A percentile compares a stretch with the other conserved stretches of the same genome.
phyloP scores from a whole-genome alignment of 2,797 vertebrate species.

The Sebastes vulpes region DNA sequence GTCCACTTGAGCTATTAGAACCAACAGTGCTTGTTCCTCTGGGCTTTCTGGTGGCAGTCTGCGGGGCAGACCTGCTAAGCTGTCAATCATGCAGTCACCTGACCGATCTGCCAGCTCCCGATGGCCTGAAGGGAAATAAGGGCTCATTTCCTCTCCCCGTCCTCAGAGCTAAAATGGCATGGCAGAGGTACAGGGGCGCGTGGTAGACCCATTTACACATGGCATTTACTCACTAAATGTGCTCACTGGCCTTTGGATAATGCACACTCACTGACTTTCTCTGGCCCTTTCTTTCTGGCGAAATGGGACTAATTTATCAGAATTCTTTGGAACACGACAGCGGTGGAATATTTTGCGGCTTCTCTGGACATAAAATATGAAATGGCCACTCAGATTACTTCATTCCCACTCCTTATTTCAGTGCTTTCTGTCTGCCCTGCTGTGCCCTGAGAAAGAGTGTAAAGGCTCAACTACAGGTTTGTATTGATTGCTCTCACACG shows the following conservation, averaged over 20 bases:
- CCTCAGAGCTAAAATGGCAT: constrained; percentile 49
- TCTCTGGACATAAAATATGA: neutral
- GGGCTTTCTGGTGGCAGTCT: constrained; percentile 13
- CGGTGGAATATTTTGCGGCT: constrained; percentile 18
- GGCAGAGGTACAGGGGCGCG: constrained; percentile 11
- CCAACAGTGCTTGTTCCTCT: neutral
- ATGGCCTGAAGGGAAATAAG: constrained; percentile 37
- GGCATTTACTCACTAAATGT: constrained; percentile 72
- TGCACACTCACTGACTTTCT: constrained; percentile 38
- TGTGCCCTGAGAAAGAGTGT: neutral
- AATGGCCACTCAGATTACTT: constrained; percentile 15
- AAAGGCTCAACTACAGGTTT: neutral
- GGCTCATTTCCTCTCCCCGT: constrained; percentile 6
- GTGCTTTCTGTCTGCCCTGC: neutral
- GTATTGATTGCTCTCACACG: constrained; percentile 44
- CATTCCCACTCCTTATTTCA: neutral
- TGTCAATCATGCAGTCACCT: constrained; percentile 53
- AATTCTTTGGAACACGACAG: constrained; percentile 6
- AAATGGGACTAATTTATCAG: constrained; percentile 51
- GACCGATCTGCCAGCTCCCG: constrained; percentile 40
- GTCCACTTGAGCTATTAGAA: constrained; percentile 6
- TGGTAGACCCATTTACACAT: constrained; percentile 61
- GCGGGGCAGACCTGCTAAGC: neutral
- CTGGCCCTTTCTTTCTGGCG: constrained; percentile 18
- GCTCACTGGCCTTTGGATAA: constrained; percentile 74